Percentiles rank a stretch among this genome's conserved stretches.
These are phyloP conservation scores for Fistularia tabacaria DNA, from an alignment of 2,797 vertebrate genomes.

Conservation along the genomic window DNA sequence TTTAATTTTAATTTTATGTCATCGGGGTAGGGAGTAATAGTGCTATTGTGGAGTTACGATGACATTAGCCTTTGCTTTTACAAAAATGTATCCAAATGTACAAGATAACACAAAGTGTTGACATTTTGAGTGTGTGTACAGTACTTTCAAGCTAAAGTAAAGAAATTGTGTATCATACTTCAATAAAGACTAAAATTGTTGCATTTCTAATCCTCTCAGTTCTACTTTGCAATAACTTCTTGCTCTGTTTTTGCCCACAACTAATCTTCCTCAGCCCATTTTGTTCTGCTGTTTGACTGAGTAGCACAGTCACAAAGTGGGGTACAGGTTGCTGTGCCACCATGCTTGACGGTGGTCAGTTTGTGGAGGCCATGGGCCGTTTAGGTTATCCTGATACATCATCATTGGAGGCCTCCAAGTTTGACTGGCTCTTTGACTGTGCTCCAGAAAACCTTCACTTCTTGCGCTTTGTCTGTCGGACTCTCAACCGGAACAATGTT, in stretches of 20 bases:
- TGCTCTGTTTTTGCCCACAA: slow-evolving; percentile 10
- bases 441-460: slow-evolving; percentile 77
- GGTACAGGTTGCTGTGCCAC: slow-evolving; percentile 13
- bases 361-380: slow-evolving; percentile 83
- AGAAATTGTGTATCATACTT: too few relatives aligned
- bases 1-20: too few relatives aligned
- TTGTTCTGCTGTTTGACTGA: slow-evolving; percentile 26
- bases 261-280: slow-evolving; percentile 9
- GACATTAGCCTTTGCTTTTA: too few relatives aligned
- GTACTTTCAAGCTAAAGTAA: too few relatives aligned
- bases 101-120: too few relatives aligned
- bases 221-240: slow-evolving; percentile 5
- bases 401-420: slow-evolving; percentile 83
- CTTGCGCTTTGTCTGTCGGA: slow-evolving; percentile 85
- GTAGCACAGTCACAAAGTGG: not conserved
- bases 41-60: too few relatives aligned
- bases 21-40: too few relatives aligned
- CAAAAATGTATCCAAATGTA: too few relatives aligned
- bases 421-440: slow-evolving; percentile 95
- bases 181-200: too few relatives aligned
- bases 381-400: slow-evolving; percentile 80
- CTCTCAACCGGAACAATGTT: slow-evolving; percentile 74
- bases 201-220: not conserved
- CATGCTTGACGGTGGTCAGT: slow-evolving; percentile 86
- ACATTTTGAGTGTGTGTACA: too few relatives aligned